Percentiles rank a stretch among this genome's conserved stretches.
Evolutionary conservation across 2,113 vertebrate species (phyloP).

Genomic region (Sinocyclocheilus anshuiensis): DNA sequence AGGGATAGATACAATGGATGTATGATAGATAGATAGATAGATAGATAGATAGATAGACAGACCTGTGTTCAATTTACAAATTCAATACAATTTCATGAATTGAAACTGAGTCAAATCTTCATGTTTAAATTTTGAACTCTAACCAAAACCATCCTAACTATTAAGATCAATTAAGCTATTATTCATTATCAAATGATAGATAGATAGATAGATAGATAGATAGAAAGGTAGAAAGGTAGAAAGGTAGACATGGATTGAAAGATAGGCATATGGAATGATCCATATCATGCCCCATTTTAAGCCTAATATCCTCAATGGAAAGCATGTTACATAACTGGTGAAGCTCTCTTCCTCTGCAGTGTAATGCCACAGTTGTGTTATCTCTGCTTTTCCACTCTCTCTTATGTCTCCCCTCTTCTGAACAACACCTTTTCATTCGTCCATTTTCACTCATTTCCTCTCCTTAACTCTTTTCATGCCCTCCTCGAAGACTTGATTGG

Average conservation of each 20-base stretch:
- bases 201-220: background rate
- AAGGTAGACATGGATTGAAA: background rate
- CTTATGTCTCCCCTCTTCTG: background rate
- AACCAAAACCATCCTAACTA: no score
- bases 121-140: no score
- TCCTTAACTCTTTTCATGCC: background rate
- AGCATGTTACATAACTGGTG: slow-evolving; percentile 10
- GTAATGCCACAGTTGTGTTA: slow-evolving; percentile 8
- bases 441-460: background rate
- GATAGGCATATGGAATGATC: background rate
- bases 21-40: no score
- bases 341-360: background rate
- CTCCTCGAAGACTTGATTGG: slow-evolving; percentile 7
- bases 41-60: no score
- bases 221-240: background rate
- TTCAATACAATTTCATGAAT: no score
- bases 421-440: slow-evolving; percentile 3
- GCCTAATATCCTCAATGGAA: background rate
- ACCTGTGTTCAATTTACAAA: no score
- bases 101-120: no score
- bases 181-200: no score
- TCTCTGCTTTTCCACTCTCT: slow-evolving; percentile 33
- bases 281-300: background rate
- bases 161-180: no score
- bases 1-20: no score